Evolutionary conservation across 1,140 invertebrate genomes (phyloP), one percentile per base, ranked within the genome.

Genomic region (Phenacoccus solenopsis): DNA sequence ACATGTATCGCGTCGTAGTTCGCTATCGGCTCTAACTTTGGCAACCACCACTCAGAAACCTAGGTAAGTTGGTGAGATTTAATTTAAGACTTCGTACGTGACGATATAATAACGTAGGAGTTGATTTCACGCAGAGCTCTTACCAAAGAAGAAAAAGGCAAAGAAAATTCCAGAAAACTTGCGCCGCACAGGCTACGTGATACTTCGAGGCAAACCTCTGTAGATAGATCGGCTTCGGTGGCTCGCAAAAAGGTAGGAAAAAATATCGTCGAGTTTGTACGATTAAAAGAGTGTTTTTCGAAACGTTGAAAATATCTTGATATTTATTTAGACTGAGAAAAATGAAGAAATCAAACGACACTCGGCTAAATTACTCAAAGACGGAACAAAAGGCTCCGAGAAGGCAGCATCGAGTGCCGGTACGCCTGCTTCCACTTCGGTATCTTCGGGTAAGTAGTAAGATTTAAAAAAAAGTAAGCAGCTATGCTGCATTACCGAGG

Each of bases 61-160:
- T 64, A 64, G 59, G 59, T 64, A 25, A 32, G 30, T 13, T 32
- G 5, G 30, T 7, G 30, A n/a, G n/a, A n/a, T n/a, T n/a, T n/a
- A n/a, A n/a, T n/a, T n/a, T n/a, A n/a, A n/a, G n/a, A n/a, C 30
- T 13, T 5, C 13, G 30, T 32, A 5, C 30, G 30, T 13, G 30
- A 13, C 30, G 13, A 32, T 32, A 13, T 7, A 13, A 32, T 32
- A 32, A 13, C 30, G 30, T 32, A 7, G 30, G 5, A 86, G 86
- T 87, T 82, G 81, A 67, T 30, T 64, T 22, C 2, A 10, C 4
- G 69, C 77, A 89, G 87, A 79, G 86, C 87, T 68, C 86, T 90
- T 74, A 89, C 89, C 69, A 90, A 92, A 75, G 90, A 91, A 76
- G 90, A 93, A 76, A 93, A 93, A 77, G 90, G 92, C 70, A 88